Conservation (phyloP, 1,140 invertebrate genomes). For the Sitobion miscanthi region DNA sequence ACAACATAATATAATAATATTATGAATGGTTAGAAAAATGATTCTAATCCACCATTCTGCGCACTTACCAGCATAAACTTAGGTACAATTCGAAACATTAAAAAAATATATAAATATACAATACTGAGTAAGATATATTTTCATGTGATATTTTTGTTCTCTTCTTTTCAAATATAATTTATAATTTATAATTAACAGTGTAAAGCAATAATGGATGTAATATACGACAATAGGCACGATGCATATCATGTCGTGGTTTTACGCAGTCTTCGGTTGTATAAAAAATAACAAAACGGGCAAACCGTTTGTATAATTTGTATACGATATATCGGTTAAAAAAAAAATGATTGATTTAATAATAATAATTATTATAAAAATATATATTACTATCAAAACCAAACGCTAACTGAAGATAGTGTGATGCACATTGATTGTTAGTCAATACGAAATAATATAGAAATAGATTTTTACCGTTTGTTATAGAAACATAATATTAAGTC, state of each 20-base stretch:
- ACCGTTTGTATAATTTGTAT: background rate
- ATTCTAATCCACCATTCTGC: background rate
- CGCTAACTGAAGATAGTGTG: background rate
- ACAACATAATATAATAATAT: background rate
- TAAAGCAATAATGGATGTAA: background rate
- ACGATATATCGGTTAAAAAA: background rate
- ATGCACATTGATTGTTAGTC: background rate
- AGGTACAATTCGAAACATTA: background rate
- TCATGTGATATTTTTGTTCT: background rate
- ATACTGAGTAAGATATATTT: background rate
- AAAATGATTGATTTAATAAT: background rate
- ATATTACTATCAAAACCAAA: background rate
- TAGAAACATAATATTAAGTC: background rate
- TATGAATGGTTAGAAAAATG: background rate
- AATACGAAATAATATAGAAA: background rate
- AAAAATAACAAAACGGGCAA: background rate
- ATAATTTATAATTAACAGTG: background rate
- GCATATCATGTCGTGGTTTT: background rate
- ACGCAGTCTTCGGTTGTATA: background rate
- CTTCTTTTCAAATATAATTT: background rate
- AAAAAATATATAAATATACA: constrained; percentile 19
- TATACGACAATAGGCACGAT: background rate
- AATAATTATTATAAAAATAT: no score
- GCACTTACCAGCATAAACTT: background rate
- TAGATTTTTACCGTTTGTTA: background rate